Evolutionary conservation across 2,888 invertebrate genomes (phyloP).

Genomic region (Parnassius mnemosyne): DNA sequence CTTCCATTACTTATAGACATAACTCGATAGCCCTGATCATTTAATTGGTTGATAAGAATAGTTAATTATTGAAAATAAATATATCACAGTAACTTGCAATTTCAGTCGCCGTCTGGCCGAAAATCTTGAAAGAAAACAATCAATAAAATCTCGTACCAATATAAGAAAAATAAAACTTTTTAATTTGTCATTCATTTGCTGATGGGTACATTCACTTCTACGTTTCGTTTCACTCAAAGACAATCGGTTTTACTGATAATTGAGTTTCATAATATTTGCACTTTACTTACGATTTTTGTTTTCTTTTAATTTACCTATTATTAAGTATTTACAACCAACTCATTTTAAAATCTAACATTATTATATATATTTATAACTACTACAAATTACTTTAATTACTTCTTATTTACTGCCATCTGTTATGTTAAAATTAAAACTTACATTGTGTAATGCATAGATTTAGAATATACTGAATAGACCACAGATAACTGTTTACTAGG

Average conservation of each 20-base stretch:
- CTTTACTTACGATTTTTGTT: too few relatives aligned
- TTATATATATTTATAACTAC: too few relatives aligned
- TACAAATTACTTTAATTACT: too few relatives aligned
- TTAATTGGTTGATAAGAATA: conserved; percentile 80
- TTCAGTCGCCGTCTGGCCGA: conserved; percentile 81
- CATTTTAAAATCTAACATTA: too few relatives aligned
- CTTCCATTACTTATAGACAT: conserved; percentile 82
- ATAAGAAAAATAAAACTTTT: conserved; percentile 81
- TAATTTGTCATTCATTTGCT: conserved; percentile 77
- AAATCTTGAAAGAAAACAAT: conserved; percentile 82
- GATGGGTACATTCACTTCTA: conserved; percentile 79
- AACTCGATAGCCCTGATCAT: conserved; percentile 81
- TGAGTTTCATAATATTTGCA: too few relatives aligned
- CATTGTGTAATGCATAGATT: too few relatives aligned
- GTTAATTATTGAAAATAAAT: conserved; percentile 79
- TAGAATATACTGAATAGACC: too few relatives aligned
- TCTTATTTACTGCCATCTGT: too few relatives aligned
- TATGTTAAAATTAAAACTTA: too few relatives aligned
- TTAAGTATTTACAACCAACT: too few relatives aligned
- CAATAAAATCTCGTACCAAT: conserved; percentile 82
- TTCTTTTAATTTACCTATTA: too few relatives aligned
- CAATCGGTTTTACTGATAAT: conserved; percentile 41
- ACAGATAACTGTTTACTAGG: too few relatives aligned
- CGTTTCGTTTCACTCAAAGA: conserved; percentile 60
- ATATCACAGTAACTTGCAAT: conserved; percentile 81